Conservation (phyloP, 2,888 invertebrate genomes). For the Shargacucullia verbasci region DNA sequence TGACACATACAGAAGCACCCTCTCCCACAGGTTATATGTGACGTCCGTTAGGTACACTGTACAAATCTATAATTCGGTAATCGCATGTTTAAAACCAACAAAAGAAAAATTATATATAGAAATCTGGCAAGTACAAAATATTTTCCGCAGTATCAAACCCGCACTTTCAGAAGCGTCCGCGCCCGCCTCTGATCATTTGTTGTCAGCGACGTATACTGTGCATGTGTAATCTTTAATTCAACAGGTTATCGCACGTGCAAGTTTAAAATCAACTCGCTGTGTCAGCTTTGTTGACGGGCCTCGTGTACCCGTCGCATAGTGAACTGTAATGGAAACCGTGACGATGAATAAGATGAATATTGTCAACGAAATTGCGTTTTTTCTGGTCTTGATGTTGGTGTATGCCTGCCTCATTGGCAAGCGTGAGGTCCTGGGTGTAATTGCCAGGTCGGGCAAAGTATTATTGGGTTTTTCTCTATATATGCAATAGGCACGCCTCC, state of each 20-base stretch:
- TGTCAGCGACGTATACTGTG: slow-evolving; percentile 17
- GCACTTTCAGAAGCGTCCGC: neutral
- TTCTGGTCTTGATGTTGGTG: neutral
- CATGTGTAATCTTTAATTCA: slow-evolving; percentile 45
- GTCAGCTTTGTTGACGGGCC: slow-evolving; percentile 14
- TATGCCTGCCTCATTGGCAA: too few species aligned
- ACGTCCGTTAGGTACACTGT: too few species aligned
- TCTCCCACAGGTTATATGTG: too few species aligned
- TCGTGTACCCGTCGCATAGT: neutral
- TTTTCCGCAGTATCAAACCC: neutral
- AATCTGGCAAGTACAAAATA: too few species aligned
- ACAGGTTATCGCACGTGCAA: slow-evolving; percentile 42
- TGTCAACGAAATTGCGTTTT: neutral
- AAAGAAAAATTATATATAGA: too few species aligned
- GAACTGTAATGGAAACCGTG: neutral
- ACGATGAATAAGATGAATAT: slow-evolving; percentile 1
- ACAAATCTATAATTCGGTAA: too few species aligned
- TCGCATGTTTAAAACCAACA: too few species aligned
- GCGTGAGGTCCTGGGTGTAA: too few species aligned
- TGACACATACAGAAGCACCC: too few species aligned
- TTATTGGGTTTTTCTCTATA: too few species aligned
- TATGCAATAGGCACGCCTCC: too few species aligned
- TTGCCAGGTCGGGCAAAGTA: too few species aligned
- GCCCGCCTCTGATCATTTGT: neutral
- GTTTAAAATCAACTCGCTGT: slow-evolving; percentile 39